Evolutionary conservation across 2,113 vertebrate species (phyloP), one percentile per base, ranked within the genome.

Genomic region (Forbesichthys papilliferus): DNA sequence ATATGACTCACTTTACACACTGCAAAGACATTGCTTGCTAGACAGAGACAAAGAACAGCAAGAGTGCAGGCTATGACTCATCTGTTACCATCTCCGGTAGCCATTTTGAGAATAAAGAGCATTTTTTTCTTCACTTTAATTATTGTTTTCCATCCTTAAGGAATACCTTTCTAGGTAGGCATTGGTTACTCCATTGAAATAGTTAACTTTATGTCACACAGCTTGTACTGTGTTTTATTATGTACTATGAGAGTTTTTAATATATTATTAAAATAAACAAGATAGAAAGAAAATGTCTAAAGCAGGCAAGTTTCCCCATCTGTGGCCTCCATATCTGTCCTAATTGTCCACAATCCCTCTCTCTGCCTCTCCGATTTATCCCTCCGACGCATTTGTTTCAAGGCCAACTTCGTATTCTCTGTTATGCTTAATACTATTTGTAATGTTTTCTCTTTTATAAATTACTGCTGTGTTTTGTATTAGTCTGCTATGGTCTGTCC

Each of bases 51-150:
- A 14, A 10, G 12, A 13, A 8, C 9, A 42, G 33, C 34, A 42
- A 42, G 36, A 42, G 5, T 49, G 49, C 49, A 27, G 60, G 34
- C 61, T 48, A 51, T 46, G 64, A 66, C 13, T 66, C 64, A 66
- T 42, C 27, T 9, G 20, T 47, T 10, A 14, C 54, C 46, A 34
- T 48, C 34, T 49, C 52, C 16, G 33, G 66, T 36, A 56, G 54
- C 33, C 69, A 59, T 52, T 52, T 51, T 69, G 57, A 42, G 59
- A 9, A 34, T 42, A 42, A 8, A 42, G 5, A 42, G 36, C 36
- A 42, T 27, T 27, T 27, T 27, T 27, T 27, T 27, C 36, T 42
- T 42, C 4, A 42, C 36, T 27, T 27, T 27, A 42, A 42, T 42
- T 42, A 27, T 42, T 42, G 36, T 42, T 42, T 42, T 42, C 36